A percentile compares a stretch with the other conserved stretches of the same genome.
Conservation (phyloP, 2,888 invertebrate species). For the Thymelicus lineola region DNA sequence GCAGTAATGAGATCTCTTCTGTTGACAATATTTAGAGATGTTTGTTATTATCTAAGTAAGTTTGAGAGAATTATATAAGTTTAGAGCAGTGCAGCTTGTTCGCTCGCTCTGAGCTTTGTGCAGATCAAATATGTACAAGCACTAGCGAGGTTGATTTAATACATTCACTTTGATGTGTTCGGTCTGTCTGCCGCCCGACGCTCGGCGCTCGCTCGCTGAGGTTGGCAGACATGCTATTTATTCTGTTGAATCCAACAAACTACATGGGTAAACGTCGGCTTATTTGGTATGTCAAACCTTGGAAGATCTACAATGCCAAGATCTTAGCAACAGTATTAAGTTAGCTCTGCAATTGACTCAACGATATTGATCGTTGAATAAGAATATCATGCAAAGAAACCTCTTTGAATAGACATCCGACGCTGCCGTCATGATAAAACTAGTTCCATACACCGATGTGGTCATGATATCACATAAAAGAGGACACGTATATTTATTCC, state of each 20-base stretch:
- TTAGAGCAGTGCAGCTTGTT: not conserved
- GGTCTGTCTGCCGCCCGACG: not conserved
- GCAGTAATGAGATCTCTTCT: not conserved
- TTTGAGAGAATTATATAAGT: slow-evolving; percentile 6
- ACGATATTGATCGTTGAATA: too few species aligned
- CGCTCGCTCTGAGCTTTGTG: slow-evolving; percentile 13
- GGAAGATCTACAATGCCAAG: too few species aligned
- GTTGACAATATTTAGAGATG: not conserved
- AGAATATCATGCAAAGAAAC: too few species aligned
- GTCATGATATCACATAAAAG: too few species aligned
- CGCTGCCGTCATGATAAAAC: too few species aligned
- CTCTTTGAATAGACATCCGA: too few species aligned
- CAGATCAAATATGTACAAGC: slow-evolving; percentile 34
- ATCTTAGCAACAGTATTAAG: too few species aligned
- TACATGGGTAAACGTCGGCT: not conserved
- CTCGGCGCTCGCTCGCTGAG: too few species aligned
- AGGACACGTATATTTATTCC: too few species aligned
- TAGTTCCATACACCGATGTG: too few species aligned
- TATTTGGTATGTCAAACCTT: not conserved
- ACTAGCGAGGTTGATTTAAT: slow-evolving; percentile 20
- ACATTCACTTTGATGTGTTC: slow-evolving; percentile 30
- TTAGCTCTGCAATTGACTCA: too few species aligned
- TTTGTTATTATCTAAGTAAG: not conserved
- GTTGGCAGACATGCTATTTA: slow-evolving; percentile 6
- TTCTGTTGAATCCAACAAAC: not conserved